Evolutionary conservation across 2,113 vertebrate genomes (phyloP), one percentile per base, ranked within the genome.

Genomic region (Laterallus jamaicensis): DNA sequence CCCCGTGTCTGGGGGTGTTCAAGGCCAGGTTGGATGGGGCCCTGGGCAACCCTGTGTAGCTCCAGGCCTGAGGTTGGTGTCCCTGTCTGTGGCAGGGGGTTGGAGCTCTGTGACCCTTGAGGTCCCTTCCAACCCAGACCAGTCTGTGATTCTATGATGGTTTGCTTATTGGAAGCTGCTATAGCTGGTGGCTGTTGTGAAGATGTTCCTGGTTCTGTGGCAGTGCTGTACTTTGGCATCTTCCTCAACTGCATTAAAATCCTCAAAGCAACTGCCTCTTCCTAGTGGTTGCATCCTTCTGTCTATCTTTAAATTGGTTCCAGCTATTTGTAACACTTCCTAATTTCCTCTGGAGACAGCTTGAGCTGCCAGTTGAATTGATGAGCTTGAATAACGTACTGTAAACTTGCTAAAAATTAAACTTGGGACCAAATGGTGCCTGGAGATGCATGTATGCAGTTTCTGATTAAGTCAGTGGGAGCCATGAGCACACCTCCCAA

Each of bases 331-430:
- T 94, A 92, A 91, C 18, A 10, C 81, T 97, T 92, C 60, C 86
- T 94, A 49, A 55, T 82, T 93, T 85, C 91, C 92, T 86, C 86
- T 91, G 83, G 92, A 95, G 95, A 93, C 93, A 95, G 86, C 91
- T 96, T 93, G 90, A 93, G 95, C 93, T 97, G 93, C 95, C 93
- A 92, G 74, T 88, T 92, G 88, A 91, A 86, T 92, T 89, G 96
- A 94, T 93, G 74, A n/a, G 92, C 91, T 96, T 82, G 81, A 93
- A 79, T 93, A 96, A 92, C 3, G 0, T 94, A 69, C 86, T 91
- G 74, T 92, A 92, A 96, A 84, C 88, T 92, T 91, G 74, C 69
- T 92, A 84, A 95, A 96, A 94, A 91, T 91, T 92, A 85, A 91
- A 73, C 77, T 79, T 95, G 92, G 88, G 91, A 86, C 88, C 93